Percentiles rank a stretch among this genome's conserved stretches.
These are phyloP conservation scores for Cryptomyrus ogoouensis DNA, from an alignment of 2,113 vertebrate species.

Conservation along the genomic window DNA sequence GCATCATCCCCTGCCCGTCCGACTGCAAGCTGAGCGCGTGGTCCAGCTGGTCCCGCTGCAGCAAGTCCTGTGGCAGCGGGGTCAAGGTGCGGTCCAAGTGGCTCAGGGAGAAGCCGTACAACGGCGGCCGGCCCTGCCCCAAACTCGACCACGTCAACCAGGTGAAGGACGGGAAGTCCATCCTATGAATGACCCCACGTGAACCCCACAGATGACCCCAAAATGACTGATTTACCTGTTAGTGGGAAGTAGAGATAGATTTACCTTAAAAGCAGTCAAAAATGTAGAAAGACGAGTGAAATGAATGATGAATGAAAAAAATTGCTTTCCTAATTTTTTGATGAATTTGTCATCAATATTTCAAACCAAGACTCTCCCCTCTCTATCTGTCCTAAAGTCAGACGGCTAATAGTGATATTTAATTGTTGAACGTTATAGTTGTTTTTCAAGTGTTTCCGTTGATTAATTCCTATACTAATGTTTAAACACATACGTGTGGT, in stretches of 20 bases:
- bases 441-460: neutral
- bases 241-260: neutral
- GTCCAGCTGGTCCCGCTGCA: conserved; percentile 98
- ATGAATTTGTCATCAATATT: neutral
- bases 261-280: neutral
- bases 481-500: neutral
- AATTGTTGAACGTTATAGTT: neutral
- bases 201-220: neutral
- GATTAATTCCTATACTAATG: neutral
- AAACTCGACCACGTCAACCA: conserved; percentile 95
- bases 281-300: neutral
- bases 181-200: neutral
- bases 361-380: neutral
- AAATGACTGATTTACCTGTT: neutral
- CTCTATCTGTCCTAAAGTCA: neutral
- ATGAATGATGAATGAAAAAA: neutral
- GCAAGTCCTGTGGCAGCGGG: conserved; percentile 93
- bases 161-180: conserved; percentile 55
- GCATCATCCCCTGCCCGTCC: conserved; percentile 92
- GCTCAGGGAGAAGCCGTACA: conserved; percentile 96
- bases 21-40: conserved; percentile 98
- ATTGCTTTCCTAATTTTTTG: neutral
- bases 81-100: conserved; percentile 97
- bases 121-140: conserved; percentile 90
- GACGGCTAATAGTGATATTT: neutral